Conservation (phyloP, 2,797 vertebrate genomes). For the Botia kubotai region DNA sequence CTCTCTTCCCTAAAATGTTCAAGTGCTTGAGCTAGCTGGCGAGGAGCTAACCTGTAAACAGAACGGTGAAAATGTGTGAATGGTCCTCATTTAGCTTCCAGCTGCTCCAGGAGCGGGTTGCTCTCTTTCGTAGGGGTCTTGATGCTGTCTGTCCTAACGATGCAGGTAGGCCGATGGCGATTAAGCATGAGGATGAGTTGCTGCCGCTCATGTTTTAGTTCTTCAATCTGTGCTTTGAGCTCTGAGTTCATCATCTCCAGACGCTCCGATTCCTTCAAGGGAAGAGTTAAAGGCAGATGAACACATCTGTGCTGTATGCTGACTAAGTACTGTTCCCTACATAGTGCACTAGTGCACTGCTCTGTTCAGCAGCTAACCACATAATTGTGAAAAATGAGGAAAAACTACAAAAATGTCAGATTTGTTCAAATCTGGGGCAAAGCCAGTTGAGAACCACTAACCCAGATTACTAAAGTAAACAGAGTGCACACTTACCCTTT, state of each 20-base stretch:
- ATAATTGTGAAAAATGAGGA: too few species aligned
- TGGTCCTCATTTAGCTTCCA: slow-evolving; percentile 84
- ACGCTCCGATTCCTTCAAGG: slow-evolving; percentile 89
- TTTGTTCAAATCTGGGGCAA: too few species aligned
- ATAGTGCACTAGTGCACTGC: too few species aligned
- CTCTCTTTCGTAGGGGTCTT: slow-evolving; percentile 89
- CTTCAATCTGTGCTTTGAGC: slow-evolving; percentile 95
- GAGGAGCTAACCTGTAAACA: slow-evolving; percentile 69
- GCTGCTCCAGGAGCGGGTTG: slow-evolving; percentile 88
- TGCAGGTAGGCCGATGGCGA: slow-evolving; percentile 94
- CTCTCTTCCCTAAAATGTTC: slow-evolving; percentile 58
- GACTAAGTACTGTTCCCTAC: too few species aligned
- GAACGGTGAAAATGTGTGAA: slow-evolving; percentile 53
- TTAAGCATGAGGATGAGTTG: slow-evolving; percentile 96
- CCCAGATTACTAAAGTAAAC: too few species aligned
- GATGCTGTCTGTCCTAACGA: slow-evolving; percentile 92
- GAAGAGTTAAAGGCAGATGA: not conserved
- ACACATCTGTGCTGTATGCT: not conserved
- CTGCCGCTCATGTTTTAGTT: slow-evolving; percentile 93
- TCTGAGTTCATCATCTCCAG: slow-evolving; percentile 95
- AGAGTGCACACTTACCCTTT: slow-evolving; percentile 80
- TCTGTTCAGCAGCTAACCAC: too few species aligned
- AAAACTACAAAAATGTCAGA: too few species aligned
- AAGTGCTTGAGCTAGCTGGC: slow-evolving; percentile 69
- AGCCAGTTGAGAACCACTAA: not conserved